These are phyloP conservation scores for Coenonympha arcania DNA, from an alignment of 2,888 invertebrate genomes.

Conservation along the genomic window DNA sequence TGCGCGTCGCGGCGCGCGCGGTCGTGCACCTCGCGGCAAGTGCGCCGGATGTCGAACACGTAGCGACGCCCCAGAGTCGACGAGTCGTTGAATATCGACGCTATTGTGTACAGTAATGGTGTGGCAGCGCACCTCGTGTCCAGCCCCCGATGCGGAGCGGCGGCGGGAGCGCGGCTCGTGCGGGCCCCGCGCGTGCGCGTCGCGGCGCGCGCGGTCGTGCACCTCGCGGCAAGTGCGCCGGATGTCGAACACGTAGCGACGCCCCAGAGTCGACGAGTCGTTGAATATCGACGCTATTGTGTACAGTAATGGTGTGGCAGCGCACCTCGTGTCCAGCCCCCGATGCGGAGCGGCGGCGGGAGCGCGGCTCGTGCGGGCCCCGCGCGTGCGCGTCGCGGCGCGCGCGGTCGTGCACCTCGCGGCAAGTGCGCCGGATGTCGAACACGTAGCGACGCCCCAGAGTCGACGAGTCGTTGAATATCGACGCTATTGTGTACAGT, in stretches of 20 bases:
- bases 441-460: constrained; percentile 92
- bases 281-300: neutral
- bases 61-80: no score
- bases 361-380: constrained; percentile 36
- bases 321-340: constrained; percentile 42
- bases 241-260: no score
- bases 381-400: constrained; percentile 80
- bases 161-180: no score
- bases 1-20: no score
- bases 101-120: neutral
- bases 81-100: neutral
- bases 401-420: constrained; percentile 92
- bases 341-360: constrained; percentile 28
- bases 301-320: neutral
- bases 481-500: constrained; percentile 85
- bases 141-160: no score
- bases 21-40: no score
- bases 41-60: no score
- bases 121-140: no score
- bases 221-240: no score
- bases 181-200: no score
- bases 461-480: constrained; percentile 91
- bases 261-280: no score
- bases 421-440: constrained; percentile 89
- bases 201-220: no score